Percentiles rank a stretch among this genome's conserved stretches.
Evolutionary conservation across 2,888 invertebrate species (phyloP).

Genomic region (Drosophila pseudotalamancana): DNA sequence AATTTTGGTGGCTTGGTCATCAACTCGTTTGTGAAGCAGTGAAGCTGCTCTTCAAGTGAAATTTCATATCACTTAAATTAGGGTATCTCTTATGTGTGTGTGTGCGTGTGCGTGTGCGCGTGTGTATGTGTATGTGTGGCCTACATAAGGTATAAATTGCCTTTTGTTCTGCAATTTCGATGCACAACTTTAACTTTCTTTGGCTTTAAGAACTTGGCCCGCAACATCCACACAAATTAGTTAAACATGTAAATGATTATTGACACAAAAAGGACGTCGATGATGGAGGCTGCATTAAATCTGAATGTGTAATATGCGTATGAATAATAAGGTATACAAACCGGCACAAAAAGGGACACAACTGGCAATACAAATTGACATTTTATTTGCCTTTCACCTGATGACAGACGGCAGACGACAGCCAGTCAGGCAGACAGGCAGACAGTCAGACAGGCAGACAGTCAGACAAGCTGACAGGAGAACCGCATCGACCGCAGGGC

Average conservation of each 20-base stretch:
- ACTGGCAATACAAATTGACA: conserved; percentile 77
- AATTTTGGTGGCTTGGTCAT: conserved; percentile 70
- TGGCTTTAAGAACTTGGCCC: conserved; percentile 21
- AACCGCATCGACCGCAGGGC: conserved; percentile 8
- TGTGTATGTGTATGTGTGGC: conserved; percentile 33
- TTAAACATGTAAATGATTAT: conserved; percentile 78
- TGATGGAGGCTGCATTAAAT: conserved; percentile 55
- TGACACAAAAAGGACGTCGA: conserved; percentile 64
- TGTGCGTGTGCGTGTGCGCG: conserved; percentile 11
- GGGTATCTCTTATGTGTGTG: conserved; percentile 12
- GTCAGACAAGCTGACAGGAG: conserved; percentile 1
- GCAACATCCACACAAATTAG: conserved; percentile 65
- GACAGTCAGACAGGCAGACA: background rate
- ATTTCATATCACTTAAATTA: conserved; percentile 58
- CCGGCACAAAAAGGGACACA: conserved; percentile 62
- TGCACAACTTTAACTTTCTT: conserved; percentile 29
- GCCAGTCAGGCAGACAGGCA: background rate
- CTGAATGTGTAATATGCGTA: conserved; percentile 72
- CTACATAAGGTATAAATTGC: conserved; percentile 47
- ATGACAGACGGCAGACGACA: conserved; percentile 62
- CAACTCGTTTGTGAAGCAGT: conserved; percentile 61
- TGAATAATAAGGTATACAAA: conserved; percentile 67
- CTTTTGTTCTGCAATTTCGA: conserved; percentile 30
- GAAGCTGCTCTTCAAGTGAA: conserved; percentile 29
- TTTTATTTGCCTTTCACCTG: conserved; percentile 79